Conservation (phyloP, 2,113 vertebrate species). For the Hyperoodon ampullatus region DNA sequence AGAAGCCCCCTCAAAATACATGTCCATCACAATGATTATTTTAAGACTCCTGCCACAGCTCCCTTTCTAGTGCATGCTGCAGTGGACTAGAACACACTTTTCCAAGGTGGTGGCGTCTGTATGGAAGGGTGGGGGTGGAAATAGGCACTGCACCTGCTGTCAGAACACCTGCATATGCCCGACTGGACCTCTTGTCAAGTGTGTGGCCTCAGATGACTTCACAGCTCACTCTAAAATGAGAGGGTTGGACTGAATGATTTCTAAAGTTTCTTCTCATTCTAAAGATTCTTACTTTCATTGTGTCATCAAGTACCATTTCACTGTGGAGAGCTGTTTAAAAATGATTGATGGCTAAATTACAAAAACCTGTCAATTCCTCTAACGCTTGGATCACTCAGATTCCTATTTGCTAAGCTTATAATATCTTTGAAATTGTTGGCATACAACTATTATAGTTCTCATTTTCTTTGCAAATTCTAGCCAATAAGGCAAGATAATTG, state of each 20-base stretch:
- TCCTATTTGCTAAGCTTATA: background rate
- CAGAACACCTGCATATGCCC: background rate
- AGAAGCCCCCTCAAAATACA: background rate
- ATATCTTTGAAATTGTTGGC: background rate
- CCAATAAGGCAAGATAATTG: background rate
- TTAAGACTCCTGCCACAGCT: background rate
- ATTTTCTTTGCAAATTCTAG: background rate
- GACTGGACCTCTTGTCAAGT: background rate
- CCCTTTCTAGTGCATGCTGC: background rate
- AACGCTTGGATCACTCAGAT: background rate
- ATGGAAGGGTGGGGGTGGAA: background rate
- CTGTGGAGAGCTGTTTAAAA: background rate
- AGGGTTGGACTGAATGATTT: background rate
- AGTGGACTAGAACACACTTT: background rate
- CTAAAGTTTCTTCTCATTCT: background rate
- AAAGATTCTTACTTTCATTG: background rate
- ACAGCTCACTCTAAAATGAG: background rate
- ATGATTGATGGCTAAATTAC: background rate
- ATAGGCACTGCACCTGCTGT: background rate
- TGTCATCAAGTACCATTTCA: background rate
- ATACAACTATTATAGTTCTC: background rate
- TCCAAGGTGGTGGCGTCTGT: background rate
- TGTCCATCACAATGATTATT: background rate
- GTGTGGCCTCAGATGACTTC: background rate
- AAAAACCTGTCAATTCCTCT: background rate